Evolutionary conservation across 1,140 invertebrate species (phyloP).

Genomic region (Meloidogyne hapla): DNA sequence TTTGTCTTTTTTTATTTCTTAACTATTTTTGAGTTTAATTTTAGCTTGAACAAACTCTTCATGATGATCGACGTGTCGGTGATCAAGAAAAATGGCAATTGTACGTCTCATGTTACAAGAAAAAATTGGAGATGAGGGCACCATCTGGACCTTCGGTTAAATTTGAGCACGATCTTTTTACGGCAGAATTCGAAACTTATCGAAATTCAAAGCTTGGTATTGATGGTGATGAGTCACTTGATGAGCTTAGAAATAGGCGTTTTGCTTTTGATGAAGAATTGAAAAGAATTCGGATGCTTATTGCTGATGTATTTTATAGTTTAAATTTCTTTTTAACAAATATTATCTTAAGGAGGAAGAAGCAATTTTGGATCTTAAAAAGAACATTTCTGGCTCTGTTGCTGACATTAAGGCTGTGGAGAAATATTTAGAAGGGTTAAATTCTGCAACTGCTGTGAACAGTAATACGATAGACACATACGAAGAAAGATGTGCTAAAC

Average conservation of each 20-base stretch:
- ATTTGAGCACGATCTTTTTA: background rate
- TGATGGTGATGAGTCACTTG: constrained; percentile 15
- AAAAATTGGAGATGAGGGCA: background rate
- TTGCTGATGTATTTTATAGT: constrained; percentile 16
- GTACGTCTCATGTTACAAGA: constrained; percentile 30
- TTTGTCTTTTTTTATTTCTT: too few species aligned
- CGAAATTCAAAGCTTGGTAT: background rate
- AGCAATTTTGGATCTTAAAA: background rate
- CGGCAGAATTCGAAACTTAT: constrained; percentile 21
- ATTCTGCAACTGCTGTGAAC: background rate
- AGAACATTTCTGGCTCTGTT: background rate
- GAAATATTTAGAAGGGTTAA: constrained; percentile 7
- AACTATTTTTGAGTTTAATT: background rate
- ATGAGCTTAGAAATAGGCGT: constrained; percentile 4
- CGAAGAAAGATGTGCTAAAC: too few species aligned
- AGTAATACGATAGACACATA: background rate
- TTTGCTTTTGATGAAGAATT: constrained; percentile 20
- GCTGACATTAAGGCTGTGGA: constrained; percentile 14
- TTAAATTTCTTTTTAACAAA: background rate
- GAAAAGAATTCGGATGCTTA: background rate
- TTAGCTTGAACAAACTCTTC: constrained; percentile 8
- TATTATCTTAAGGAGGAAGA: constrained; percentile 14
- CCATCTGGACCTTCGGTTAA: background rate
- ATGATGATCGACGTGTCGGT: constrained; percentile 5
- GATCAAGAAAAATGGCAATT: constrained; percentile 29